Evolutionary conservation across 2,113 vertebrate genomes (phyloP), one percentile per base, ranked within the genome.

Genomic region (Excalfactoria chinensis): DNA sequence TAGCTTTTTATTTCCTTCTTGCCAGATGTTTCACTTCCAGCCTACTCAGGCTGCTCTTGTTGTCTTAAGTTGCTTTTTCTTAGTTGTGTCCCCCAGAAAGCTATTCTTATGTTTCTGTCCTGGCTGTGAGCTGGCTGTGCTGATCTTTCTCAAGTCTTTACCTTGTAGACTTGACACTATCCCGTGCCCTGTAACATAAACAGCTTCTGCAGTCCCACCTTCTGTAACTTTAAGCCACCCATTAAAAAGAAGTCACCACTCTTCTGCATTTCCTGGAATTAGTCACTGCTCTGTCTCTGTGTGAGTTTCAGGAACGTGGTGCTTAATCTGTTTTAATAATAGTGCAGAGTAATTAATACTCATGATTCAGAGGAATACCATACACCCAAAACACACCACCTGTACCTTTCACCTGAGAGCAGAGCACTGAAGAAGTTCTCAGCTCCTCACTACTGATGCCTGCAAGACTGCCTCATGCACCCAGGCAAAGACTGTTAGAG

Each of bases 91-190:
- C 7, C 41, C 35, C 37, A 0, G 70, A 35, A 20, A 62, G 7
- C 40, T 26, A 1, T 44, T 30, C 30, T 20, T 18, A 4, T 7
- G 4, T 11, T 1, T 1, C 2, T 15, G 32, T 23, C 1, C 37
- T 3, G 16, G 30, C 0, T 23, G 8, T 5, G 22, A 62, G 4
- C 6, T 35, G 76, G 25, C 69, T 8, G 0, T 1, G 5, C 0
- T n/a, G 37, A 3, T 32, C 11, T 1, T 56, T 26, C 79, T 34
- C 16, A 49, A 16, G 68, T 76, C 59, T 49, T 21, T 21, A 23
- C 62, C 34, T 14, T 11, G 20, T 13, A 22, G 11, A 2, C 21
- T 9, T 8, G n/a, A 1, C 7, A 0, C 1, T 4, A 12, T 79
- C 49, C 22, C 1, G 6, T n/a, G 34, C 86, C 62, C 70, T 34